Evolutionary conservation across 2,113 vertebrate species (phyloP), one percentile per base, ranked within the genome.

Genomic region (Notiomystis cincta): DNA sequence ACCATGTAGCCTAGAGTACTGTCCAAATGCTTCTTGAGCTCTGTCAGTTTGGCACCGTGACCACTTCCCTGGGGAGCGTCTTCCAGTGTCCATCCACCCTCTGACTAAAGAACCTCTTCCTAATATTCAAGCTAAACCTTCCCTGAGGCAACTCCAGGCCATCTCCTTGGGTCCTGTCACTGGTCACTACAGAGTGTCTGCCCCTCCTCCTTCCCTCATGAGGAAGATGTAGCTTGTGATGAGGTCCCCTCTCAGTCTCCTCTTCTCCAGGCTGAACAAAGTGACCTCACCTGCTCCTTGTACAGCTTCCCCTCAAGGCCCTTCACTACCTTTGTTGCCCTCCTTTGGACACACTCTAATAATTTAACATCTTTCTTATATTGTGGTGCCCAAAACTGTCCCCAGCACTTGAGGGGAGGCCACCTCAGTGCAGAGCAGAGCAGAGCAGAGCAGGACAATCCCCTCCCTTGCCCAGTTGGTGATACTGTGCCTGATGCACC

Each of bases 61-160:
- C 14, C 30, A 35, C 35, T 24, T 40, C 35, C 10, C 4, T 31
- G 31, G 16, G 13, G 7, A 57, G 4, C 13, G 30, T 4, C 0
- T 42, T 66, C 13, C 25, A 42, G 2, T 42, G 20, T 20, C 35
- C 15, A 66, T 3, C 2, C 19, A 66, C 7, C 7, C 30, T 42
- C 44, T 48, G 35, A 19, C 10, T 48, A 8, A 57, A 57, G 13
- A 65, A 35, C 1, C 2, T 35, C 25, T 50, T 57, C 35, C 37
- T 57, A 42, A 21, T 10, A 50, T 21, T 24, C 31, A 21, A 3
- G 3, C 10, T 21, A 66, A 85, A 30, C 4, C 8, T 25, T n/a
- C 7, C 2, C 31, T 0, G 0, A 50, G 4, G 8, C 24, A 75
- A 14, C 20, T 57, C 13, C 30, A 57, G 19, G 16, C 6, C 1